Evolutionary conservation across 2,797 vertebrate species (phyloP).

Genomic region (Notoglanidium macrostoma): DNA sequence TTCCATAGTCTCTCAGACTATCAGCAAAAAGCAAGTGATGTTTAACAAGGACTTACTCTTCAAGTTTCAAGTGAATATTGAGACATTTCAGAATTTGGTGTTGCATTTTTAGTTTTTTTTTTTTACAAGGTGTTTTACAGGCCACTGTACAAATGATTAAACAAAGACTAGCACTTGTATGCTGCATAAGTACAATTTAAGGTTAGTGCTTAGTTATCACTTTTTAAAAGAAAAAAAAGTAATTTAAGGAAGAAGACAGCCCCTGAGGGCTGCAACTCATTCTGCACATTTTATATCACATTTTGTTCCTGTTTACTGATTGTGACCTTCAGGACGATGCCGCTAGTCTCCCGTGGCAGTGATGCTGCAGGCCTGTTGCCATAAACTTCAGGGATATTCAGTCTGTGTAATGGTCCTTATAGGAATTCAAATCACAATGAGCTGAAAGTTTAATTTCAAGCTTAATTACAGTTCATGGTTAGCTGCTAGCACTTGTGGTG

Average conservation of each 20-base stretch:
- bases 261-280: neutral
- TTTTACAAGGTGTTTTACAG: neutral
- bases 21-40: neutral
- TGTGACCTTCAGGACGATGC: slow-evolving; percentile 44
- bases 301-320: slow-evolving; percentile 42
- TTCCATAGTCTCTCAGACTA: neutral
- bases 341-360: slow-evolving; percentile 24
- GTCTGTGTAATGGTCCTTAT: slow-evolving; percentile 44
- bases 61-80: neutral
- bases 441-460: slow-evolving; percentile 54
- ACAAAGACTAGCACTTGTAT: neutral
- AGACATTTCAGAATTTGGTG: neutral
- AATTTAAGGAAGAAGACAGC: slow-evolving; percentile 13
- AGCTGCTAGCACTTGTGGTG: slow-evolving; percentile 44
- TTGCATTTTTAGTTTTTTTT: neutral
- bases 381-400: slow-evolving; percentile 45
- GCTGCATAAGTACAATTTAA: slow-evolving; percentile 1
- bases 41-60: neutral
- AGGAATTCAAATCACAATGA: slow-evolving; percentile 46
- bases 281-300: slow-evolving; percentile 43
- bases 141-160: neutral
- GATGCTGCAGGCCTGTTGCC: slow-evolving; percentile 14
- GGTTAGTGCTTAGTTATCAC: slow-evolving; percentile 28
- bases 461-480: slow-evolving; percentile 54
- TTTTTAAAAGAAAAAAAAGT: slow-evolving; percentile 19